phyloP scores from a whole-genome alignment of 2,113 vertebrate genomes.

The Mohoua ochrocephala region DNA sequence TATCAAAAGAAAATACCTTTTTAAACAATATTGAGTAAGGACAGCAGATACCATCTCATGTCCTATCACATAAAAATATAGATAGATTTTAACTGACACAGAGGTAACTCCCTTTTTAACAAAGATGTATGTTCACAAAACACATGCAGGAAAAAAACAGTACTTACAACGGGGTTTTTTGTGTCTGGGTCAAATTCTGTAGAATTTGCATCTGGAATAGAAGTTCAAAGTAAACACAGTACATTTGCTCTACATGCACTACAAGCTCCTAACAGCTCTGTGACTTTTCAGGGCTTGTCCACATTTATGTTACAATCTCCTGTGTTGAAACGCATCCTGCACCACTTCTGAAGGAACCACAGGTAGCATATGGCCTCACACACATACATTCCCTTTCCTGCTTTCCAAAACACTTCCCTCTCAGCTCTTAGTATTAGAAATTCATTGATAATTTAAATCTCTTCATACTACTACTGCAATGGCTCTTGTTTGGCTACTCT shows the following conservation, averaged over 20 bases:
- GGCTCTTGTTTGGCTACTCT: background rate
- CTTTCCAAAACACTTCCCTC: background rate
- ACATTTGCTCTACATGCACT: background rate
- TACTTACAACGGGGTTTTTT: slow-evolving; percentile 73
- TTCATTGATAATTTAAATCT: background rate
- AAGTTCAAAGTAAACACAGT: background rate
- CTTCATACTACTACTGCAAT: background rate
- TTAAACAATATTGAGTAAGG: background rate
- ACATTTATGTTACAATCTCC: background rate
- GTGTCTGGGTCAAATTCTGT: slow-evolving; percentile 77
- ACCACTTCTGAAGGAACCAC: background rate
- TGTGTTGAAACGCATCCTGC: background rate
- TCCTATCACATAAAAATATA: background rate
- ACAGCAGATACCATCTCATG: background rate
- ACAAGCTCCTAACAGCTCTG: background rate
- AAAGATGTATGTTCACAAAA: background rate
- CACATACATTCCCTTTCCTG: background rate
- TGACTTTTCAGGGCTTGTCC: background rate
- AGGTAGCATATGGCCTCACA: background rate
- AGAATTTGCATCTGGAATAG: slow-evolving; percentile 76
- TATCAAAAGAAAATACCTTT: background rate
- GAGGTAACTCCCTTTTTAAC: background rate
- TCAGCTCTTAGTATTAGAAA: background rate
- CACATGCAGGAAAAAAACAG: background rate
- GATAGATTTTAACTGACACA: background rate